Evolutionary conservation across 2,797 vertebrate genomes (phyloP), one percentile per base, ranked within the genome.

Genomic region (Nannoperca australis): DNA sequence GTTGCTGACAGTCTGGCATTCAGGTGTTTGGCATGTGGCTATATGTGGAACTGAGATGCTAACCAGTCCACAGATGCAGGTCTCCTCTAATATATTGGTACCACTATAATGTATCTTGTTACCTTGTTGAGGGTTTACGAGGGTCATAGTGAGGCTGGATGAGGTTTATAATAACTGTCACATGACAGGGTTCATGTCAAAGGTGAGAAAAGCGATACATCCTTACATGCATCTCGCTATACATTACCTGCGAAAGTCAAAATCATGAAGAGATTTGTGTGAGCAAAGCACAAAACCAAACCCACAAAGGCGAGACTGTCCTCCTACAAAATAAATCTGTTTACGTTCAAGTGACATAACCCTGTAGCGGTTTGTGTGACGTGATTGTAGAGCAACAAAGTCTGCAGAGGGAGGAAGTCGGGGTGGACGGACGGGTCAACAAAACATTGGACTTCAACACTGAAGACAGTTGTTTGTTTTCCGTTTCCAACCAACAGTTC

Each of bases 101-200:
- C 51, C 36, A 20, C 56, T 74, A 30, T 32, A 40, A 70, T 55
- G 36, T 74, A 56, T 89, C 61, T 27, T 60, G 49, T 91, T 89
- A 81, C 86, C 72, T 63, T 63, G 36, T 72, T 40, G 1, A 0
- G 51, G 50, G 71, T 91, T 92, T 85, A 85, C 44, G 42, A 78
- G 61, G 81, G 76, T 87, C 77, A 63, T 10, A 0, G n/a, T 20
- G 67, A 65, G 72, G 61, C 38, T 62, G 65, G 59, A 22, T 42
- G 65, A 53, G 67, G 58, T 81, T 84, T 81, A 85, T 69, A 53
- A 76, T 69, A 72, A 73, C 72, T 38, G n/a, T 47, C 64, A 59
- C 63, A 10, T 58, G 75, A 44, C 42, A 51, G 73, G 36, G 49
- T 47, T 63, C 49, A 63, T 30, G 76, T 85, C 82, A 76, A 78